Evolutionary conservation across 2,113 vertebrate species (phyloP).

Genomic region (Copsychus sechellarum): DNA sequence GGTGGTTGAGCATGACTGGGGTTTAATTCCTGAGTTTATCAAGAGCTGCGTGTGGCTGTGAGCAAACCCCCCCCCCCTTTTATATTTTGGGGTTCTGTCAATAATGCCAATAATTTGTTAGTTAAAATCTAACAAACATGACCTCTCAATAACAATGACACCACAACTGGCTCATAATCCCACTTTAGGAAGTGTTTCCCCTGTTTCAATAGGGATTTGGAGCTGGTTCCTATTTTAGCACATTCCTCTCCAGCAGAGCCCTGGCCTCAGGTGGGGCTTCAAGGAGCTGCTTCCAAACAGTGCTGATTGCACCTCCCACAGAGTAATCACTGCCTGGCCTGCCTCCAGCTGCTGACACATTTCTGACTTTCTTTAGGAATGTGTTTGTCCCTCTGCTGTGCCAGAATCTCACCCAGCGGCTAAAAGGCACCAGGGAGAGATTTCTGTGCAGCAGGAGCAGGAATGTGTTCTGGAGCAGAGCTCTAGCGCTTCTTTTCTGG

Average conservation of each 20-base stretch:
- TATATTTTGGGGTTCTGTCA: not conserved
- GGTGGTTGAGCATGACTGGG: not conserved
- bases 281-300: not conserved
- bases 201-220: not conserved
- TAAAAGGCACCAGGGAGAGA: not conserved
- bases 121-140: not conserved
- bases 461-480: not conserved
- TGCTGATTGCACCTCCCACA: conserved; percentile 8
- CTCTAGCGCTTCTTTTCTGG: not conserved
- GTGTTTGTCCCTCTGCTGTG: not conserved
- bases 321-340: not conserved
- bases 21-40: not conserved
- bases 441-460: not conserved
- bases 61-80: not conserved
- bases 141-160: not conserved
- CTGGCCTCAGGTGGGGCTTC: conserved; percentile 4
- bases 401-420: not conserved
- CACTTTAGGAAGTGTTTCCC: not conserved
- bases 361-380: not conserved
- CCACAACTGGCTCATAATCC: not conserved
- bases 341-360: not conserved
- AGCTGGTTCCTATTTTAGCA: not conserved
- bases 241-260: not conserved
- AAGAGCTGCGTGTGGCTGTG: not conserved
- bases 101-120: not conserved